Base-by-base conservation (phyloP, 2,888 invertebrate species). In the Xylocampa areola region DNA sequence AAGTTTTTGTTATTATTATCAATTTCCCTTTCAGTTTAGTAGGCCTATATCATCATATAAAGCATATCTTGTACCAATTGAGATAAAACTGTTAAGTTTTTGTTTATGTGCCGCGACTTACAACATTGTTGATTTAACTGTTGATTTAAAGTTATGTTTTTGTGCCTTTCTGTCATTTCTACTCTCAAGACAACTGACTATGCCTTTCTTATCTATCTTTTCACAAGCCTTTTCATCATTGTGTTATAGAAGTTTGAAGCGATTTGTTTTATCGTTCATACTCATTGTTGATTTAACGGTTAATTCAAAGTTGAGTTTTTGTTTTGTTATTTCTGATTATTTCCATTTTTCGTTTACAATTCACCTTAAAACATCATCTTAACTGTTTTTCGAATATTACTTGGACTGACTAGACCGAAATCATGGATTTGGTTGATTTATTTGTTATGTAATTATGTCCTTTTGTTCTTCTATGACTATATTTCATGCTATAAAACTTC, bases 291-390 rank as follows among this genome's bases (percentile, higher is more conserved):
- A 37, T 36, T 52, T 68, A 21, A 33, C 33, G 41, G 65, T 65
- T 65, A 17, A 7, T 30, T 63, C 30, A 30, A 45, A 57, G 40
- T 68, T 67, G 48, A 50, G 45, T 61, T 69, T 63, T 47, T 45
- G 41, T 59, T 65, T 55, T 47, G 33, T 51, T 60, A 2, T 11
- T 40, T 7, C 21, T 4, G 21, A 7, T 21, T 4, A 21, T 7
- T 21, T 21, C 7, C 21, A 21, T 4, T 21, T n/a, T n/a, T n/a
- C 4, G 21, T n/a, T 29, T 51, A 19, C 21, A 10, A n/a, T 43
- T 13, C 11, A 21, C 43, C 43, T 32, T 32, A 7, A 37, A 37
- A 13, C 8, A 39, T 14, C 21, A 4, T 21, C 7, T 21, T 6
- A 6, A 4, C 4, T 7, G 4, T 21, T 7, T 4, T 21, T 21